Evolutionary conservation across 2,888 invertebrate genomes (phyloP), one percentile per base, ranked within the genome.

Genomic region (Selenia dentaria): DNA sequence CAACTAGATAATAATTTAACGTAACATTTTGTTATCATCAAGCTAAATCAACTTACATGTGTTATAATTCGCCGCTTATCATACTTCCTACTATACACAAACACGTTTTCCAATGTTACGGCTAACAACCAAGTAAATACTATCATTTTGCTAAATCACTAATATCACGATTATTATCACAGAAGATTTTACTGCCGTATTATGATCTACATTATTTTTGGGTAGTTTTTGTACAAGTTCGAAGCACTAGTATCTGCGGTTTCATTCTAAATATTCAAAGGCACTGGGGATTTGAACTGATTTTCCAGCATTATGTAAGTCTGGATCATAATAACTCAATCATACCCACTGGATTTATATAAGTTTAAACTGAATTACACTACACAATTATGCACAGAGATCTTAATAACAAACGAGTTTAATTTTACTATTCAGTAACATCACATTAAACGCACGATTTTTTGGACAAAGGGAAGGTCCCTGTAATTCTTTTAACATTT

Each of bases 111-210:
- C 3, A 69, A 32, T 11, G 68, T 43, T 8, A 79, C 60, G 10
- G 71, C 70, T 32, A 70, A 52, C 36, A 86, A 40, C 88, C 88
- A 88, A 62, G 78, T 77, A 50, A 83, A 42, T 13, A 88, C 79
- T 74, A 89, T 88, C 88, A 88, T 87, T 64, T 62, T 78, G 2
- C 41, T 57, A 53, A 48, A n/a, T n/a, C 32, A 50, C 61, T 71
- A 74, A 61, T 79, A 80, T 79, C 80, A 84, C 77, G 68, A 53
- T 49, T 57, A 33, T n/a, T 82, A 84, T 84, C 84, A 85, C 85
- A 83, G 81, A 60, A 45, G 45, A 59, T 64, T 48, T 34, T 46
- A 45, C 38, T 24, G 8, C n/a, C 22, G 14, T 6, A 28, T 18
- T 40, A 27, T n/a, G 6, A 14, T 36, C 36, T 32, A 46, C 35